Base-by-base conservation (phyloP, 2,888 invertebrate genomes). In the Heliothis peltigera region DNA sequence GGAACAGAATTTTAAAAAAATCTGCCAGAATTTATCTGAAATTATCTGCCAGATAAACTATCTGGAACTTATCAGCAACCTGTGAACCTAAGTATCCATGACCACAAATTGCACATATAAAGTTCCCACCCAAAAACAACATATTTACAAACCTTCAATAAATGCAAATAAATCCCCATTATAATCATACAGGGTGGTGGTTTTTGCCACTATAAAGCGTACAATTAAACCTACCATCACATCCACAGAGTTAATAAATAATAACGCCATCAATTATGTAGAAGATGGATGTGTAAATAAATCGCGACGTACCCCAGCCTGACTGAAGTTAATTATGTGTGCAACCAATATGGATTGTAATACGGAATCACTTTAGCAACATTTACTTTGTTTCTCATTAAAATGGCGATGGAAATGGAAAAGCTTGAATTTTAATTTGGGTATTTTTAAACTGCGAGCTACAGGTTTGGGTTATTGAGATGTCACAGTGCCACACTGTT, bases 311-410 rank as follows among this genome's bases (percentile, higher is more conserved):
- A 22, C 44, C 10, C 18, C 18, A 17, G 46, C 1, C 48, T 28
- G 68, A 60, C 56, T 56, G 56, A 19, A 71, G 46, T 71, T 71
- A 74, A 71, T 74, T 68, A 61, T 28, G 56, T 54, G 68, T 71
- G 48, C 17, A 25, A 66, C 60, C 74, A 56, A 66, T 48, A 53
- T 35, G 44, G 19, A 22, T 55, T 44, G 55, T 73, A 54, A 71
- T 42, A 49, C 48, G 15, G n/a, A 70, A 60, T 49, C 35, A 56
- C 43, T 59, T 59, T 39, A 10, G 55, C 46, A 70, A 25, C 35
- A 17, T 21, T 46, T 46, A 15, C n/a, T 70, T 68, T 70, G 19
- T 32, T 44, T 61, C 48, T 25, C 48, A 70, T 49, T 70, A 19
- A 47, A 70, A 7, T 28, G 39, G n/a, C 4, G 39, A n/a, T 39